Evolutionary conservation across 2,113 vertebrate species (phyloP), one percentile per base, ranked within the genome.

Genomic region (Rana temporaria): DNA sequence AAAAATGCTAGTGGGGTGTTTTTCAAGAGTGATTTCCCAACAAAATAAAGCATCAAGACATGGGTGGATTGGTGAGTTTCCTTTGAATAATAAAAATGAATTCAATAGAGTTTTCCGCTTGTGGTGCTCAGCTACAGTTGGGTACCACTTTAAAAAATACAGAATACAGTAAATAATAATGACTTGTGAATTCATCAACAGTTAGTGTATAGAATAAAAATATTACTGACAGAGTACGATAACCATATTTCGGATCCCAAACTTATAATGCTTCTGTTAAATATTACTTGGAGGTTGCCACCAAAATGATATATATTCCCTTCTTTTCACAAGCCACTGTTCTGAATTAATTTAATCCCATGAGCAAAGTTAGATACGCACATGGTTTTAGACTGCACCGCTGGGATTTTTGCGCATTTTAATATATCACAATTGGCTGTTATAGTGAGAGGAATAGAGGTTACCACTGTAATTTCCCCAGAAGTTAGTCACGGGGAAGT

Each of bases 271-370:
- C 57, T 83, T 76, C 42, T 76, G 34, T 16, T 62, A 20, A n/a
- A 17, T 32, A 57, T 74, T 66, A 66, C 70, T 65, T 67, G 48
- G 6, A 59, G 42, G 52, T 66, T 83, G 55, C 63, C 71, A 83
- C 81, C 63, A 68, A n/a, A 60, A 76, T 83, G 63, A 83, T 76
- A 55, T 60, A 76, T 82, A 70, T 66, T 75, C 62, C 26, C 24
- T 76, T 83, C 60, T 68, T 48, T 42, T 57, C 72, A 62, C 26
- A 76, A 83, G 52, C 72, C 63, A 65, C 63, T 60, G 72, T 76
- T 75, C 56, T 68, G 72, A 83, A 76, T 83, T 83, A 83, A 83
- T 83, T 83, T 83, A 48, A n/a, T 74, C 70, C 80, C 80, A 82
- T 9, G 80, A 82, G 80, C 48, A 65, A 65, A 26, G 63, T 75